phyloP scores from a whole-genome alignment of 2,888 invertebrate genomes.

The Nysson spinosus region DNA sequence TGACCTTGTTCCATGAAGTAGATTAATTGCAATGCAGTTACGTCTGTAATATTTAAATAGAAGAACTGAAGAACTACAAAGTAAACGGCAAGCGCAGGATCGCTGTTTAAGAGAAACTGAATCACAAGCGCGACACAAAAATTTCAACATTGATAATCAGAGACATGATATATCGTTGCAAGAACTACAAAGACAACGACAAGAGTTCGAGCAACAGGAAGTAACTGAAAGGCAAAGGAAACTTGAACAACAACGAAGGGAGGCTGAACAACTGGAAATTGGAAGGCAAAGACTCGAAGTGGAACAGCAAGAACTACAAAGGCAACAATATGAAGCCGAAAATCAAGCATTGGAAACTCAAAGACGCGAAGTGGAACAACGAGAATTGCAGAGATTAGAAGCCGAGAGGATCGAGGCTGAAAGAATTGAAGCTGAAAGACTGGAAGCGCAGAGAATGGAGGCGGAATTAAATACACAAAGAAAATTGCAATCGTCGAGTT shows the following conservation, averaged over 20 bases:
- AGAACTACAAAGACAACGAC: slow-evolving; percentile 53
- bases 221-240: slow-evolving; percentile 50
- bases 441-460: slow-evolving; percentile 66
- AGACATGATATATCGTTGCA: slow-evolving; percentile 49
- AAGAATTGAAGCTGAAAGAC: slow-evolving; percentile 64
- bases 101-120: slow-evolving; percentile 27
- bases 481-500: slow-evolving; percentile 68
- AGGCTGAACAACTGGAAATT: slow-evolving; percentile 42
- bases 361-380: slow-evolving; percentile 59
- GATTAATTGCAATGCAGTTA: background rate
- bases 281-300: slow-evolving; percentile 48
- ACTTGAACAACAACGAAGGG: slow-evolving; percentile 43
- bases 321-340: slow-evolving; percentile 52
- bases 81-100: slow-evolving; percentile 34
- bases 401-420: slow-evolving; percentile 53
- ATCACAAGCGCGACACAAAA: slow-evolving; percentile 34
- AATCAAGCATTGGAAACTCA: slow-evolving; percentile 53
- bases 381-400: slow-evolving; percentile 59
- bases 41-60: slow-evolving; percentile 8
- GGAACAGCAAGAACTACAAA: slow-evolving; percentile 51
- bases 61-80: slow-evolving; percentile 30
- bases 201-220: slow-evolving; percentile 59
- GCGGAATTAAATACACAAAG: slow-evolving; percentile 69
- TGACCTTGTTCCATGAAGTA: background rate
- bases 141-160: slow-evolving; percentile 41